Evolutionary conservation across 2,113 vertebrate species (phyloP).

Genomic region (Octodon degus): DNA sequence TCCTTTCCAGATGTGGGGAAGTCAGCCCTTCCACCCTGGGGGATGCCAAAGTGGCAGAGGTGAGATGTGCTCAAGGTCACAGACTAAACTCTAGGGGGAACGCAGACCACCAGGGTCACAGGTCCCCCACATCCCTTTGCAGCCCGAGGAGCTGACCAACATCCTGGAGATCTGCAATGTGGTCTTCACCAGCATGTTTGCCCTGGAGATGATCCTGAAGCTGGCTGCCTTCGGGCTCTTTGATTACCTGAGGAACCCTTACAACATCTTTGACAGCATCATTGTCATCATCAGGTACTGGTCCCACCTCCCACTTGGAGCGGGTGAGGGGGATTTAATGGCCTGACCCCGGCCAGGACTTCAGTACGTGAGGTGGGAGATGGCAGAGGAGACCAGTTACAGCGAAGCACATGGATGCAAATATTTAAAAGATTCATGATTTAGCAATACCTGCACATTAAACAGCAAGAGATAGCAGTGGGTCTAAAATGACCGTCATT

Average conservation of each 20-base stretch:
- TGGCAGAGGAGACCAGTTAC: neutral
- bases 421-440: neutral
- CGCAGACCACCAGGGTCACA: neutral
- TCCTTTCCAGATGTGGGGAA: neutral
- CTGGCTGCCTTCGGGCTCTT: constrained; percentile 96
- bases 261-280: constrained; percentile 97
- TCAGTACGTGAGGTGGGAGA: neutral
- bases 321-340: rapidly evolving
- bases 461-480: neutral
- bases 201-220: constrained; percentile 98
- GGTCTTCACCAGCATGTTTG: constrained; percentile 99
- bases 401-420: neutral
- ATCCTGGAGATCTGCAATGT: constrained; percentile 99
- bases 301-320: rapidly evolving
- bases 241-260: constrained; percentile 95
- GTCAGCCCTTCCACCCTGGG: neutral
- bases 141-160: constrained; percentile 98
- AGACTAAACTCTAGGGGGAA: neutral
- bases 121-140: neutral
- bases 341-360: rapidly evolving
- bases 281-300: constrained; percentile 97
- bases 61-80: neutral
- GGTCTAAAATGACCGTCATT: neutral
- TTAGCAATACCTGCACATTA: rapidly evolving
- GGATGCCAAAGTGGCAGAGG: neutral